Evolutionary conservation across 2,797 vertebrate genomes (phyloP), one percentile per base, ranked within the genome.

Genomic region (Acanthis flammea): DNA sequence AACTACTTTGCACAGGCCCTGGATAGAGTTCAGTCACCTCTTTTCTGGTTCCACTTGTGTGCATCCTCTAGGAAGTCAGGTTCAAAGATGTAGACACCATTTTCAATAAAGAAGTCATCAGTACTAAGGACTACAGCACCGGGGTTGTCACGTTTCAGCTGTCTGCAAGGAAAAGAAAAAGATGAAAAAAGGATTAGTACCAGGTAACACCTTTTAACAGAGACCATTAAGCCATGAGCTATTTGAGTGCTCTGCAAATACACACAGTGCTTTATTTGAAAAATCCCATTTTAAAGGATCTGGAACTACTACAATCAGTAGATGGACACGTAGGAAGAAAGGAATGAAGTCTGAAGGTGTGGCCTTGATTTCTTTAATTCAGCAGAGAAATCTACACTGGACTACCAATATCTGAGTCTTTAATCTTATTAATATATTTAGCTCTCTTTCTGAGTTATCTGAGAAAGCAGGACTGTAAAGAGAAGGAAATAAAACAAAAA

Each of bases 21-120:
- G 72, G 41, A 79, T 55, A 0, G 0, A 48, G 35, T 84, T 81
- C 44, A 45, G 72, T 97, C 95, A 98, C 98, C 98, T 98, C 98
- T 97, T 92, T 97, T 97, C 83, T 98, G 98, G 92, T 98, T 98
- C 98, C 98, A 98, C 31, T 96, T 97, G 91, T 98, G 98, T 19
- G 98, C 98, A 39, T 98, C 98, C 92, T 97, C 97, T 57, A 98
- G 93, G 62, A 97, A 91, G 81, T 98, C 97, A 19, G 96, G 97
- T 44, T 98, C 94, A 94, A 98, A 98, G 37, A 97, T 4, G 9
- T 98, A 98, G 12, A 96, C 91, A 27, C 98, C 98, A 30, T 98
- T 97, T 89, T 98, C 97, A 12, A 82, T 71, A 53, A 97, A 96
- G 88, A 95, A 98, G 76, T 98, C 98, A n/a, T 98, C 98, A 4